These are phyloP conservation scores for Clostera curtula DNA, from an alignment of 2,888 invertebrate species.

Conservation along the genomic window DNA sequence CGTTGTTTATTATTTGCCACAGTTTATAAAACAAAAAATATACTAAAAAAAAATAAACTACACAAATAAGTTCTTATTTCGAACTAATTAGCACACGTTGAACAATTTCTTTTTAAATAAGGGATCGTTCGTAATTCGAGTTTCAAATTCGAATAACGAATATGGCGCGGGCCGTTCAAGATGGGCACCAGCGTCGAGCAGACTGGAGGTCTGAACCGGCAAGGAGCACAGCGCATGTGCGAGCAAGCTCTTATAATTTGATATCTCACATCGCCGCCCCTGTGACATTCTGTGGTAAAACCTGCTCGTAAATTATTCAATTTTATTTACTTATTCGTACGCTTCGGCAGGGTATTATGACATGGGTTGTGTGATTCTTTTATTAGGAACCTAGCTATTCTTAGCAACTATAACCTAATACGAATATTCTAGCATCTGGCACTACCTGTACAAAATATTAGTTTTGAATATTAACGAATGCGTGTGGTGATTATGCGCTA, in stretches of 20 bases:
- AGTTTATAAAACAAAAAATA: conserved; percentile 22
- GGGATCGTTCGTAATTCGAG: conserved; percentile 41
- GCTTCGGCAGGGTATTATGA: conserved; percentile 39
- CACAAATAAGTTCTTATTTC: conserved; percentile 9
- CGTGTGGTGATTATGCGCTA: no score
- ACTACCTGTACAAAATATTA: no score
- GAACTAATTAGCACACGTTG: conserved; percentile 11
- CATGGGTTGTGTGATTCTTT: conserved; percentile 33
- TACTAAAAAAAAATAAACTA: conserved; percentile 7
- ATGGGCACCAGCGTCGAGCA: conserved; percentile 46
- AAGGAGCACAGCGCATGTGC: conserved; percentile 51
- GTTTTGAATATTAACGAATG: no score
- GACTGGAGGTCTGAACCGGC: conserved; percentile 50
- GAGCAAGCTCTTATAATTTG: conserved; percentile 63
- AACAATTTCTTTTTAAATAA: conserved; percentile 25
- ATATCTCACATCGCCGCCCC: conserved; percentile 67
- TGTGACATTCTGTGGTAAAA: conserved; percentile 66
- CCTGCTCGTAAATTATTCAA: conserved; percentile 66
- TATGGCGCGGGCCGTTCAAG: conserved; percentile 47
- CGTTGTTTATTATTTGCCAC: conserved; percentile 18
- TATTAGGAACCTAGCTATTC: conserved; percentile 16
- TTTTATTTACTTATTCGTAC: conserved; percentile 59
- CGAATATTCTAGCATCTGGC: no score
- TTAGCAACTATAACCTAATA: no score
- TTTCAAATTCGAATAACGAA: conserved; percentile 33